Percentiles rank a stretch among this genome's conserved stretches.
Conservation (phyloP, 2,888 invertebrate species). For the Nasonovia ribisnigri region DNA sequence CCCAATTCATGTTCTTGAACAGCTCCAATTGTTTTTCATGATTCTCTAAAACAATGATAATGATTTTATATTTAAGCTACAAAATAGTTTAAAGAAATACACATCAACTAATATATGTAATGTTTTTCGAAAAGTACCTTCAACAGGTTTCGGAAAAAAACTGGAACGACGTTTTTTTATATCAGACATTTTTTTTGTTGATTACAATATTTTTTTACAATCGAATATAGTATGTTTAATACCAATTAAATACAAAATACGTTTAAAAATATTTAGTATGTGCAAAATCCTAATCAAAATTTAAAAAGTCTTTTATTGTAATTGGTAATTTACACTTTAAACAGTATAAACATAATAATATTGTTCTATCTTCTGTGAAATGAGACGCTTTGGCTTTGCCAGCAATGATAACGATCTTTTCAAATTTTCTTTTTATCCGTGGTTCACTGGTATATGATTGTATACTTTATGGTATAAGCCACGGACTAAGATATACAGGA, state of each 20-base stretch:
- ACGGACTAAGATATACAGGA: no score
- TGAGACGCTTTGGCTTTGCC: no score
- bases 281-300: no score
- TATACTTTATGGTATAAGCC: no score
- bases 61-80: background rate
- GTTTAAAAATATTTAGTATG: no score
- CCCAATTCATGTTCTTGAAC: constrained; percentile 35
- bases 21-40: constrained; percentile 38
- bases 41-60: constrained; percentile 32
- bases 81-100: background rate
- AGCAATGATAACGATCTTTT: no score
- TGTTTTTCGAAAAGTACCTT: background rate
- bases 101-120: background rate
- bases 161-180: constrained; percentile 42
- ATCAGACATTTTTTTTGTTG: constrained; percentile 18
- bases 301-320: no score
- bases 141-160: constrained; percentile 53
- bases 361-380: no score
- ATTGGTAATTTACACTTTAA: no score
- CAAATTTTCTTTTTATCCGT: no score
- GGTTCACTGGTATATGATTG: no score
- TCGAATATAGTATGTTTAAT: background rate
- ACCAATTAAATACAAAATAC: background rate
- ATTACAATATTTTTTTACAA: background rate
- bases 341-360: no score